Base-by-base conservation (phyloP, 2,888 invertebrate genomes). In the Eupithecia subumbrata region DNA sequence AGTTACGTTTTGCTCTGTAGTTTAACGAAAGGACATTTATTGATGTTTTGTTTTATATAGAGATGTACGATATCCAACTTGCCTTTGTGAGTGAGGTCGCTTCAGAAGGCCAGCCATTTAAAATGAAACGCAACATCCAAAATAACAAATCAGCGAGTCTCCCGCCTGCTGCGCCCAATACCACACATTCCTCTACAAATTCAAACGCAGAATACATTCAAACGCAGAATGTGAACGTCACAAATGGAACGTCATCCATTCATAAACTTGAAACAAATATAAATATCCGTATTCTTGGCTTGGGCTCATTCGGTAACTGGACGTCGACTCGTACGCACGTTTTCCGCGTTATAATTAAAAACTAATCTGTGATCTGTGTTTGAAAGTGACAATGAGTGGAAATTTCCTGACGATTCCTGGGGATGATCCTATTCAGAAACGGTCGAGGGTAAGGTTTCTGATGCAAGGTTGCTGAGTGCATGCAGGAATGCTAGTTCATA, bases 381-480 rank as follows among this genome's bases (percentile, higher is more conserved):
- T 84, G 84, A 79, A 78, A 77, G 89, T 88, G 87, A 93, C 89
- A 87, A 95, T 95, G 95, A 95, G 95, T 88, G 93, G 94, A 77
- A 95, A 95, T 82, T 95, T 93, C 79, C 89, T 95, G 40, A 94
- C 94, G 18, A 94, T 95, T 80, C 95, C 95, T 40, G 93, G 92
- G 71, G 93, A 93, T 78, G 92, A 92, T 74, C 85, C 90, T 37
- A 91, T 94, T 76, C 91, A 92, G 81, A 87, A 85, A 80, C 85
- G 95, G 75, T 91, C 93, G 66, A 87, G 95, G 90, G 95, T 95
- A 92, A 93, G 93, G 84, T 80, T 87, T 87, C 66, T 63, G 76
- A 60, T 71, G 63, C 73, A 75, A 70, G 73, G 72, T 67, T 67
- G 34, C 64, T 48, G 30, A 60, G 25, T 68, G 67, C 68, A 68